These are phyloP conservation scores for Aproaerema taeniolella DNA, from an alignment of 2,888 invertebrate genomes.

Conservation along the genomic window DNA sequence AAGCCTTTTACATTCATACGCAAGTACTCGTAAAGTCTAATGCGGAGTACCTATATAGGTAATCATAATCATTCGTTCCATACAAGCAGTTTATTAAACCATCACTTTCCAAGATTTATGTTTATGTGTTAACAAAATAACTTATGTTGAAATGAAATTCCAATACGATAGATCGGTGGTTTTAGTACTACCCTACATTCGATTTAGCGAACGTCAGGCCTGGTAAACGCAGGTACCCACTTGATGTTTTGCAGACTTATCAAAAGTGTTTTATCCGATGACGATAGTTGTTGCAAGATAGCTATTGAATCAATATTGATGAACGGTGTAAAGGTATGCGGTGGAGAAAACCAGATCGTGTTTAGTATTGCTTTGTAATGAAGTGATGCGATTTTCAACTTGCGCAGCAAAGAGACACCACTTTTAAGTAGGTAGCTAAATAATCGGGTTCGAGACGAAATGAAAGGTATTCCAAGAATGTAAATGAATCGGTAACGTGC, in stretches of 20 bases:
- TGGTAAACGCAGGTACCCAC: background rate
- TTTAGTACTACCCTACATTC: conserved; percentile 10
- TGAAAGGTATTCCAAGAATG: conserved; percentile 3
- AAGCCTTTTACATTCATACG: no score
- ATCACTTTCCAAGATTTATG: no score
- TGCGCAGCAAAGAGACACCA: no score
- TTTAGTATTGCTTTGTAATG: background rate
- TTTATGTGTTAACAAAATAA: no score
- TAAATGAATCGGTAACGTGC: background rate
- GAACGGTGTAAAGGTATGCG: conserved; percentile 7
- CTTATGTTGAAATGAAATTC: no score
- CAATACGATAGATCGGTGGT: no score
- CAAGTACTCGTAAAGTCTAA: no score
- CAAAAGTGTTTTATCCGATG: conserved; percentile 1
- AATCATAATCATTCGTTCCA: no score
- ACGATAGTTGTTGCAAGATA: conserved; percentile 2
- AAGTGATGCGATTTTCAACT: conserved; percentile 1
- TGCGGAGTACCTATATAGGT: no score
- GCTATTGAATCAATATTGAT: conserved; percentile 10
- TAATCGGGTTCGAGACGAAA: background rate
- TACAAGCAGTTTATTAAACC: no score
- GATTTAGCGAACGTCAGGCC: conserved; percentile 6
- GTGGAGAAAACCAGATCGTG: conserved; percentile 6
- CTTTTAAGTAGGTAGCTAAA: no score
- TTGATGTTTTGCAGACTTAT: conserved; percentile 1